Evolutionary conservation across 2,797 vertebrate genomes (phyloP), one percentile per base, ranked within the genome.

Genomic region (Phylloscopus collybita): DNA sequence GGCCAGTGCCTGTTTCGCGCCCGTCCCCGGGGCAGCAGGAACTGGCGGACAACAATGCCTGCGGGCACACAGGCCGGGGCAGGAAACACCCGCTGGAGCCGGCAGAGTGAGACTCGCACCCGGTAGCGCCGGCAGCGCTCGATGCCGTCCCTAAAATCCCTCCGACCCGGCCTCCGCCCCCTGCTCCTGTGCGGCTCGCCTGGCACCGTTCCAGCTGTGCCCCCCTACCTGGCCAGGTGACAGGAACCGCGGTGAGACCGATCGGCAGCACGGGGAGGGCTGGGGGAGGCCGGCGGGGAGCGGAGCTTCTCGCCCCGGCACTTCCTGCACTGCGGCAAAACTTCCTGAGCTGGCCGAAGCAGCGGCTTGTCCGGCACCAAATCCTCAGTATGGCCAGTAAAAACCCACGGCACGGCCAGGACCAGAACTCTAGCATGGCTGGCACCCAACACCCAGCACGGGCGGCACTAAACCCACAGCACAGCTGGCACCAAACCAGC

Each of bases 291-390:
- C 21, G 27, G 40, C 18, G 19, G 51, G 51, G 69, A 80, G 42
- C 47, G 51, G 9, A 65, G 79, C 57, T 54, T 26, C 32, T 74
- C 88, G 26, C 34, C 67, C 83, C 79, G 6, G 40, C 73, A 91
- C 92, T 93, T 93, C 92, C 92, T 93, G 92, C 56, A 1, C 56
- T 9, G 50, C 73, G 65, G 51, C 73, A 74, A 83, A 87, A 87
- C 92, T 83, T 93, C 92, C 88, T 91, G 92, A 90, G 83, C 34
- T 9, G 78, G 82, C 59, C 59, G 5, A 11, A 75, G 81, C 9
- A 4, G 59, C 32, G 18, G n/a, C 80, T 4, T 9, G 45, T 42
- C 73, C 23, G 44, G 27, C 66, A 44, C 10, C 32, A 19, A 50
- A 16, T 3, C 44, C 36, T 20, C 25, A 1, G 34, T 2, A 3